A percentile compares a stretch with the other conserved stretches of the same genome.
These are phyloP conservation scores for Ischnura elegans DNA, from an alignment of 2,888 invertebrate genomes.

Conservation along the genomic window DNA sequence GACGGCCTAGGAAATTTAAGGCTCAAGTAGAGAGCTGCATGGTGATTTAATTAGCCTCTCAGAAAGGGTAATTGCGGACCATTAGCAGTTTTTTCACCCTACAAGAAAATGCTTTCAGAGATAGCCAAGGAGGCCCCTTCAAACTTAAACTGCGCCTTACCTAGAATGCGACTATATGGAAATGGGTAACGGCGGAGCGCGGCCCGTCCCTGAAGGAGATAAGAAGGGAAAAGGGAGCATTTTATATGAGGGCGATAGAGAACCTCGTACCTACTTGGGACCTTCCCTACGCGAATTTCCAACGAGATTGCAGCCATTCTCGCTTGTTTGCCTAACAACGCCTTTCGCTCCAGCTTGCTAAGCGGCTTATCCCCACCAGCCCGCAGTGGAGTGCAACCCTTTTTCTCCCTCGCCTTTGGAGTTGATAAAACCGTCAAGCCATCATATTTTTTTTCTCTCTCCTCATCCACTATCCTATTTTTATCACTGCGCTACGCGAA, in stretches of 20 bases:
- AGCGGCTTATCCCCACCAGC: neutral
- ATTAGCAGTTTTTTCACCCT: neutral
- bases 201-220: neutral
- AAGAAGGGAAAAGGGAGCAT: neutral
- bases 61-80: neutral
- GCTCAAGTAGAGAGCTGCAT: neutral
- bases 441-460: neutral
- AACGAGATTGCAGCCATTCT: neutral
- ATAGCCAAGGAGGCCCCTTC: neutral
- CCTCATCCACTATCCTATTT: neutral
- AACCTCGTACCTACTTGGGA: neutral
- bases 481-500: neutral
- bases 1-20: neutral
- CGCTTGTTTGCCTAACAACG: neutral
- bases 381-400: neutral
- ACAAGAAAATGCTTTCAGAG: neutral
- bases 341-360: neutral
- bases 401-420: neutral
- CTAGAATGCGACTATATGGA: neutral
- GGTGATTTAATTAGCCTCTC: neutral
- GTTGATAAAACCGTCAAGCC: neutral
- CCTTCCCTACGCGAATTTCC: neutral
- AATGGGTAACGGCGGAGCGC: neutral
- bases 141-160: neutral
- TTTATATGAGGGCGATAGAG: neutral